Evolutionary conservation across 2,113 vertebrate species (phyloP).

Genomic region (Bagarius yarrelli): DNA sequence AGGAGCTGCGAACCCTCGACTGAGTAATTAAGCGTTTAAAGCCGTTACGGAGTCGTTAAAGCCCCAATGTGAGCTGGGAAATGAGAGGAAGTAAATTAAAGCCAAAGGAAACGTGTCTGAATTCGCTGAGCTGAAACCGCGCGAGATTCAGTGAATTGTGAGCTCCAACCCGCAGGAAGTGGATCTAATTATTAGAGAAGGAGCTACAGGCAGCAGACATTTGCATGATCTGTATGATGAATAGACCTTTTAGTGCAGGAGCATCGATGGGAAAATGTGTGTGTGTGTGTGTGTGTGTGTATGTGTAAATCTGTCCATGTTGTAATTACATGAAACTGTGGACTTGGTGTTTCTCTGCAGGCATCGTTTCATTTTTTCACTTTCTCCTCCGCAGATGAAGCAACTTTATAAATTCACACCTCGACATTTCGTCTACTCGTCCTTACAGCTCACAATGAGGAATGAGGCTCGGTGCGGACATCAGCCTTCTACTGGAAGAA

Average conservation of each 20-base stretch:
- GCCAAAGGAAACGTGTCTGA: slow-evolving; percentile 2
- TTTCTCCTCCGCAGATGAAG: background rate
- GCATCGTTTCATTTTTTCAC: slow-evolving; percentile 4
- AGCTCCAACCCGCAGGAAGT: slow-evolving; percentile 40
- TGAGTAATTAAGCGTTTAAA: slow-evolving; percentile 49
- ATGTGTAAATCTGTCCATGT: slow-evolving; percentile 58
- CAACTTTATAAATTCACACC: background rate
- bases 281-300: slow-evolving; percentile 55
- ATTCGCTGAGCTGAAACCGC: slow-evolving; percentile 26
- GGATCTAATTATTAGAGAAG: slow-evolving; percentile 56
- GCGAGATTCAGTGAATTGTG: slow-evolving; percentile 35
- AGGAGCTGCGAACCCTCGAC: slow-evolving; percentile 21
- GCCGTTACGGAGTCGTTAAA: slow-evolving; percentile 45
- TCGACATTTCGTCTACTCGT: background rate
- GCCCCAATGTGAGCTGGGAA: slow-evolving; percentile 24
- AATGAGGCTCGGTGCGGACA: background rate
- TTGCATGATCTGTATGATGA: slow-evolving; percentile 58
- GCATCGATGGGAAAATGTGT: slow-evolving; percentile 27
- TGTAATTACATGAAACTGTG: slow-evolving; percentile 73
- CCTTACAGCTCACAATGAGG: background rate
- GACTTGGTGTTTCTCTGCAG: slow-evolving; percentile 69
- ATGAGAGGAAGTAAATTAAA: slow-evolving; percentile 40
- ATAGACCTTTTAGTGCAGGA: slow-evolving; percentile 54
- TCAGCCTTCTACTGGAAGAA: background rate
- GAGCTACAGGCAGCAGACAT: slow-evolving; percentile 53